phyloP scores from a whole-genome alignment of 2,888 invertebrate species.

The Drosophila nigricruria region DNA sequence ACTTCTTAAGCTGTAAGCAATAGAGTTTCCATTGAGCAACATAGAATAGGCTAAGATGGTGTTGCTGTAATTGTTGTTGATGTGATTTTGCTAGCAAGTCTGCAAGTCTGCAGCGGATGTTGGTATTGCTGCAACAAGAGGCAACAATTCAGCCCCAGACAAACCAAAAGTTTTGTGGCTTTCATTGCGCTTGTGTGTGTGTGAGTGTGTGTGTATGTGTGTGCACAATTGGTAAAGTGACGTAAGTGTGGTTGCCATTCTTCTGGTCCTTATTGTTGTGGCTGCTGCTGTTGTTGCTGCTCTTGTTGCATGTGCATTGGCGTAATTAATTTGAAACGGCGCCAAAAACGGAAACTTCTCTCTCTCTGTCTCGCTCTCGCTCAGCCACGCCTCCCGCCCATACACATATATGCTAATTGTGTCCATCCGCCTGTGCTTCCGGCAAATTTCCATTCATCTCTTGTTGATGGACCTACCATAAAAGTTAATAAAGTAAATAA shows the following conservation, averaged over 20 bases:
- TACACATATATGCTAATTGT: constrained; percentile 67
- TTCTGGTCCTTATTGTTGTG: constrained; percentile 38
- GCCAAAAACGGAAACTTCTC: constrained; percentile 62
- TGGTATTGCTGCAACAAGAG: constrained; percentile 69
- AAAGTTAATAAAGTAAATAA: constrained; percentile 36
- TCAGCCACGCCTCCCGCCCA: constrained; percentile 14
- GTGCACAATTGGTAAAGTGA: constrained; percentile 59
- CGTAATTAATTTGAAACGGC: constrained; percentile 80
- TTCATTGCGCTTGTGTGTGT: constrained; percentile 23
- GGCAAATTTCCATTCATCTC: constrained; percentile 33
- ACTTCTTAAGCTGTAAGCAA: constrained; percentile 65
- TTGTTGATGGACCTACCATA: constrained; percentile 52
- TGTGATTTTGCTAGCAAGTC: constrained; percentile 44
- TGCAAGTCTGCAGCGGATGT: constrained; percentile 75
- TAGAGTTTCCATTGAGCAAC: constrained; percentile 30
- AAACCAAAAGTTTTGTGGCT: constrained; percentile 65
- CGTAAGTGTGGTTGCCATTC: constrained; percentile 53
- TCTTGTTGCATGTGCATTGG: constrained; percentile 69
- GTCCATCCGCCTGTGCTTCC: constrained; percentile 62
- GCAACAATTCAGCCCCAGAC: constrained; percentile 48
- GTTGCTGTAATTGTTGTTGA: constrained; percentile 20
- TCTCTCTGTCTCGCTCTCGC: not conserved
- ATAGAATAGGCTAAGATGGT: not conserved
- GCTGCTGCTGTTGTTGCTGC: constrained; percentile 33
- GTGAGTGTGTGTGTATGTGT: constrained; percentile 15